These are phyloP conservation scores for Rhaphigaster nebulosa DNA, from an alignment of 2,888 invertebrate genomes.

Conservation along the genomic window DNA sequence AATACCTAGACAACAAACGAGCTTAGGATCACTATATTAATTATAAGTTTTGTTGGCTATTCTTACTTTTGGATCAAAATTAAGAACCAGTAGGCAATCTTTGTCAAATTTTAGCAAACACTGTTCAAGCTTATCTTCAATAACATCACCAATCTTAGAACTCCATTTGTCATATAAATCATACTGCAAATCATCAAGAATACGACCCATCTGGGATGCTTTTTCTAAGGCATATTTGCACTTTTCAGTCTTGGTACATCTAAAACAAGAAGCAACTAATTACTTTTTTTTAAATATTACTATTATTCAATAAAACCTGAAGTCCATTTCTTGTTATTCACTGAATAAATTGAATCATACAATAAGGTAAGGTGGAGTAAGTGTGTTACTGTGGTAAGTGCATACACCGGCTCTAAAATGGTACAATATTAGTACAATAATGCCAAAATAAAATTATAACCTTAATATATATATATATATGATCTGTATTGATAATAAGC, in stretches of 20 bases:
- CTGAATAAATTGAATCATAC: too few relatives aligned
- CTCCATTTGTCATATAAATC: constrained; percentile 80
- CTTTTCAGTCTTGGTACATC: constrained; percentile 59
- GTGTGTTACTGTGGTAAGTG: too few relatives aligned
- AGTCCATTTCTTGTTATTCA: too few relatives aligned
- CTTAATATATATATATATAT: too few relatives aligned
- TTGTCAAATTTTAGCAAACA: constrained; percentile 74
- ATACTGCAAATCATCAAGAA: constrained; percentile 76
- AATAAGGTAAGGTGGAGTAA: too few relatives aligned
- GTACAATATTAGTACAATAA: too few relatives aligned
- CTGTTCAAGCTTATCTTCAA: constrained; percentile 75
- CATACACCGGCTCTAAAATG: too few relatives aligned
- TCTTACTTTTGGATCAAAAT: constrained; percentile 77
- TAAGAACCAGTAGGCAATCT: constrained; percentile 73
- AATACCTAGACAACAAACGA: not conserved
- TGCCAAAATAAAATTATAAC: too few relatives aligned
- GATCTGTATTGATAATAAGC: too few relatives aligned
- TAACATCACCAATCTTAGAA: constrained; percentile 75
- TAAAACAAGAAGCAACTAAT: not conserved
- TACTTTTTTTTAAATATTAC: too few relatives aligned
- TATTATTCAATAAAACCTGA: too few relatives aligned
- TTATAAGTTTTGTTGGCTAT: not conserved
- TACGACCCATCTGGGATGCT: constrained; percentile 75
- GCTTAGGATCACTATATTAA: not conserved
- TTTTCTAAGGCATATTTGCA: constrained; percentile 62